Conservation (phyloP, 2,888 invertebrate species). For the Sinodicranocentrus sp. region DNA sequence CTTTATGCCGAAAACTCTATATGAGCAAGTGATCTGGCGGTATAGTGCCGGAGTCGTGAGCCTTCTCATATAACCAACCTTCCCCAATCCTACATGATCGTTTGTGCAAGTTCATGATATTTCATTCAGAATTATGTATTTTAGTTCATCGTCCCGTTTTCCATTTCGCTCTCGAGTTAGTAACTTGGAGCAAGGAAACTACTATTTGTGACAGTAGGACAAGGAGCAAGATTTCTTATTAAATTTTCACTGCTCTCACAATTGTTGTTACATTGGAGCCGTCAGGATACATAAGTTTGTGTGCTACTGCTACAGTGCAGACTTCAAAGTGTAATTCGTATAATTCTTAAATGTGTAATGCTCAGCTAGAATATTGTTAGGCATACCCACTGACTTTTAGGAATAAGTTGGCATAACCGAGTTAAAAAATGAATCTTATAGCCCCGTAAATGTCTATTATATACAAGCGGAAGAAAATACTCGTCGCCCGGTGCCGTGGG, state of each 20-base stretch:
- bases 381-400: not conserved
- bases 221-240: conserved; percentile 44
- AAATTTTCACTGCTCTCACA: conserved; percentile 44
- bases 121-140: conserved; percentile 51
- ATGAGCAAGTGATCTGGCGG: too few relatives aligned
- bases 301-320: not conserved
- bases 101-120: conserved; percentile 39
- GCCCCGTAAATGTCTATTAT: conserved; percentile 55
- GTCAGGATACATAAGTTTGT: not conserved
- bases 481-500: conserved; percentile 49
- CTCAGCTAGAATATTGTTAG: too few relatives aligned
- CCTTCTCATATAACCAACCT: conserved; percentile 28
- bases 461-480: conserved; percentile 27
- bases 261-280: too few relatives aligned
- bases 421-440: conserved; percentile 45
- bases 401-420: not conserved
- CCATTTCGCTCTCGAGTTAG: not conserved
- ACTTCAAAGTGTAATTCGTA: conserved; percentile 3
- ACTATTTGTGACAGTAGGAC: not conserved
- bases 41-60: not conserved
- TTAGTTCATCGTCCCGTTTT: conserved; percentile 51
- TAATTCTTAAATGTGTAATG: conserved; percentile 29
- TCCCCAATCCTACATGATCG: not conserved
- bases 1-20: too few relatives aligned
- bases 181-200: not conserved